Conservation (phyloP, 2,888 invertebrate species). For the Arrhopalites spinosus region DNA sequence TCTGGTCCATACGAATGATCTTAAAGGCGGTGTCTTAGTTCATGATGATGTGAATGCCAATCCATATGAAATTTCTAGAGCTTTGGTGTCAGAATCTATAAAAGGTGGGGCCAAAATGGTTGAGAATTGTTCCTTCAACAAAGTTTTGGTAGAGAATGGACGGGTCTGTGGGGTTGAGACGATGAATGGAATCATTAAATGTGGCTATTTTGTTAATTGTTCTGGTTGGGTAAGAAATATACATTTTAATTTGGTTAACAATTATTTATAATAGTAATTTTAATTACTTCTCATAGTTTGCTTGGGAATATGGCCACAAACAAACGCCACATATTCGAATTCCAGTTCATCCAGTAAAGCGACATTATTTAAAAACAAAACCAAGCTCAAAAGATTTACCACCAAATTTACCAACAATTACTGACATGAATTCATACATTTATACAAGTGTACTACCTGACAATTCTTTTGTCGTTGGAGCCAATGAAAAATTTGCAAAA, state of each 20-base stretch:
- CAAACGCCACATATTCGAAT: constrained; percentile 15
- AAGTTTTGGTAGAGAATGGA: constrained; percentile 66
- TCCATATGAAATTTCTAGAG: constrained; percentile 66
- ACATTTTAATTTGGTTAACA: neutral
- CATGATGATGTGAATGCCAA: constrained; percentile 72
- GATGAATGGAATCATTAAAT: constrained; percentile 64
- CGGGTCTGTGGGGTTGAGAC: constrained; percentile 68
- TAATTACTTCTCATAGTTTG: constrained; percentile 15
- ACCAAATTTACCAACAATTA: neutral
- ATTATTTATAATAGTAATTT: too few species aligned
- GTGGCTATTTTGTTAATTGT: constrained; percentile 72
- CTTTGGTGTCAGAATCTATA: constrained; percentile 64
- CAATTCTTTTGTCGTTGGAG: constrained; percentile 16
- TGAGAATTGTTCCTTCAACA: constrained; percentile 66
- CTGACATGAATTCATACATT: constrained; percentile 2
- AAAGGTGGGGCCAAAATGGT: constrained; percentile 66
- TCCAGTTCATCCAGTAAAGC: constrained; percentile 5
- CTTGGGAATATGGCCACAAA: constrained; percentile 19
- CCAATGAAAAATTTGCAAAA: constrained; percentile 15
- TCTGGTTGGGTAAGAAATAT: constrained; percentile 67
- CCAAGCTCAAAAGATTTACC: neutral
- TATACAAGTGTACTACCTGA: neutral
- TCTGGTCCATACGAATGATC: constrained; percentile 66
- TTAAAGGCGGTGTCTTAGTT: constrained; percentile 71
- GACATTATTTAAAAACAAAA: constrained; percentile 23